Evolutionary conservation across 1,140 invertebrate species (phyloP), one percentile per base, ranked within the genome.

Genomic region (Drosophila tropicalis): DNA sequence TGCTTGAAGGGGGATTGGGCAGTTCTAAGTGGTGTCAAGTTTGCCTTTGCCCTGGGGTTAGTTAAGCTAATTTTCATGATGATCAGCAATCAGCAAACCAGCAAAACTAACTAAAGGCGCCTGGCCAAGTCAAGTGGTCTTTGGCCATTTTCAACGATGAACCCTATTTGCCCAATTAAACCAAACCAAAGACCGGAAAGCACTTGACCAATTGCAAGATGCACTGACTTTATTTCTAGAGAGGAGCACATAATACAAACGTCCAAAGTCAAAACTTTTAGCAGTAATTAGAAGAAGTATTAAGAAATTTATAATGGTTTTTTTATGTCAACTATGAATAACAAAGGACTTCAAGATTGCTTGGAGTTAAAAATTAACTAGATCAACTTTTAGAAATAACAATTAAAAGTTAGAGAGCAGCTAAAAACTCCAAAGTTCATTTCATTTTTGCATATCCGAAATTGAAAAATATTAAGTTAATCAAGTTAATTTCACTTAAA

Each of bases 141-240:
- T 15, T 51, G 44, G 54, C 10, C 47, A 61, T 22, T 47, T 63
- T 73, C 65, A 6, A 54, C 41, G 17, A 13, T 56, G 58, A 63
- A 70, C 64, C 68, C 66, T 62, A 56, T 66, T 67, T 66, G 76
- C 55, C 70, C 84, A 87, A 87, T 89, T 87, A 87, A 87, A 61
- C 60, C 54, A 56, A 51, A 51, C 40, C 70, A 56, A 64, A 62
- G 72, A 62, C 65, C 55, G 56, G 66, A 25, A 77, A 65, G 65
- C 56, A 44, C 67, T 76, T 58, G 44, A 65, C 36, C 56, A 51
- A 60, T 39, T 63, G 60, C 17, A 34, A 34, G 36, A 17, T 36
- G 32, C 54, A 67, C 63, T 67, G 47, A 47, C 40, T 22, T 51
- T 4, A 51, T 1, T 3, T 51, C 44, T n/a, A 51, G 44, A 51